Percentiles rank a stretch among this genome's conserved stretches.
Conservation (phyloP, 2,888 invertebrate species). For the Alviniconcha strummeri region DNA sequence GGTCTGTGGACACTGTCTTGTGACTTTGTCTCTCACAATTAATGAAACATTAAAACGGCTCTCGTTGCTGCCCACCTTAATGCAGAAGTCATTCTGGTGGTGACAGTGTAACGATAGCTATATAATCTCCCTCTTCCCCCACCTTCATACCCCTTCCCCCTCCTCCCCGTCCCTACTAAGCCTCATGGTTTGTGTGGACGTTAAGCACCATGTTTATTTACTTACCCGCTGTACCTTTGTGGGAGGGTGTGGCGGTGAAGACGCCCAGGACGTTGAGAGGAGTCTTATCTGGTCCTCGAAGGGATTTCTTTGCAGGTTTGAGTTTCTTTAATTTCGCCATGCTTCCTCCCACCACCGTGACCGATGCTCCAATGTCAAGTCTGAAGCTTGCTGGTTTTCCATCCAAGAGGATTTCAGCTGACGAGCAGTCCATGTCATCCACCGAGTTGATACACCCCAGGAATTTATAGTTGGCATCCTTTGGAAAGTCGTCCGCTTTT, state of each 20-base stretch:
- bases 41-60: too few relatives aligned
- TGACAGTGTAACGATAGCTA: too few relatives aligned
- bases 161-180: too few relatives aligned
- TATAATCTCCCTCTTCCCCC: too few relatives aligned
- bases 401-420: not conserved
- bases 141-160: too few relatives aligned
- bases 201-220: not conserved
- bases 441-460: not conserved
- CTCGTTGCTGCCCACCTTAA: too few relatives aligned
- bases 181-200: too few relatives aligned
- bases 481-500: not conserved
- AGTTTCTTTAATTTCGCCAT: not conserved
- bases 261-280: constrained; percentile 10
- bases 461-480: too few relatives aligned
- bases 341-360: constrained; percentile 5
- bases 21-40: too few relatives aligned
- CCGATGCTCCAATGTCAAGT: constrained; percentile 31
- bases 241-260: not conserved
- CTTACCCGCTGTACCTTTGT: not conserved
- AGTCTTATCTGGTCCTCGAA: constrained; percentile 12
- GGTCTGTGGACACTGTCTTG: too few relatives aligned
- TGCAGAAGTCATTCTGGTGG: too few relatives aligned
- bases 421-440: not conserved
- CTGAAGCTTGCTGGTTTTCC: constrained; percentile 12
- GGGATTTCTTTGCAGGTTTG: not conserved